phyloP scores from a whole-genome alignment of 2,797 vertebrate species.

The Anguilla megastoma region DNA sequence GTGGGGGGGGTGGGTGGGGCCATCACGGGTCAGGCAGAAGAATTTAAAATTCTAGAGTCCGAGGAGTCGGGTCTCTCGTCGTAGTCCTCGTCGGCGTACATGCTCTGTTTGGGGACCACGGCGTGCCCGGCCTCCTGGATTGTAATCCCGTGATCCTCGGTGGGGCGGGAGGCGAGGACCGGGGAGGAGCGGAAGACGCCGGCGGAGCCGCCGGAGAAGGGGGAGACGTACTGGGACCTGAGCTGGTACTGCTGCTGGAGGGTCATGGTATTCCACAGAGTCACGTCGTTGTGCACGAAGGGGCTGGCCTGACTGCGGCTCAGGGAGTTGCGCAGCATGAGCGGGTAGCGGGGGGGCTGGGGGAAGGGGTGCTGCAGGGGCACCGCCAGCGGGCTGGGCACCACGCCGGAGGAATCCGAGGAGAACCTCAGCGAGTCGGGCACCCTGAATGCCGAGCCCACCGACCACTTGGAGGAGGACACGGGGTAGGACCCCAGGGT shows the following conservation, averaged over 20 bases:
- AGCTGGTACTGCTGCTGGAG: conserved; percentile 98
- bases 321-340: conserved; percentile 92
- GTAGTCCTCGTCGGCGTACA: conserved; percentile 93
- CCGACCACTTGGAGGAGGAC: conserved; percentile 91
- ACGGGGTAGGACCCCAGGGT: conserved; percentile 87
- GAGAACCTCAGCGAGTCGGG: conserved; percentile 89
- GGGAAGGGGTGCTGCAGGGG: conserved; percentile 91
- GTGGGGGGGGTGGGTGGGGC: too few relatives aligned
- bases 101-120: conserved; percentile 82
- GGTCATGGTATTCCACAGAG: conserved; percentile 96
- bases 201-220: conserved; percentile 78
- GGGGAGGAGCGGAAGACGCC: conserved; percentile 85
- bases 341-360: conserved; percentile 88
- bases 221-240: conserved; percentile 90
- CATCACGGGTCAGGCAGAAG: conserved; percentile 73
- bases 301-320: conserved; percentile 85
- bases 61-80: conserved; percentile 93
- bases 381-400: conserved; percentile 78
- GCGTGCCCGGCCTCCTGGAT: conserved; percentile 83
- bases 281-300: conserved; percentile 90
- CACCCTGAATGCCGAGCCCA: conserved; percentile 94
- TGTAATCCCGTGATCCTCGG: conserved; percentile 85
- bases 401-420: conserved; percentile 76
- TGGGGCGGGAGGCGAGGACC: conserved; percentile 75
- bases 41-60: conserved; percentile 90